These are phyloP conservation scores for Drosophila rubida DNA, from an alignment of 2,888 invertebrate species.

Conservation along the genomic window DNA sequence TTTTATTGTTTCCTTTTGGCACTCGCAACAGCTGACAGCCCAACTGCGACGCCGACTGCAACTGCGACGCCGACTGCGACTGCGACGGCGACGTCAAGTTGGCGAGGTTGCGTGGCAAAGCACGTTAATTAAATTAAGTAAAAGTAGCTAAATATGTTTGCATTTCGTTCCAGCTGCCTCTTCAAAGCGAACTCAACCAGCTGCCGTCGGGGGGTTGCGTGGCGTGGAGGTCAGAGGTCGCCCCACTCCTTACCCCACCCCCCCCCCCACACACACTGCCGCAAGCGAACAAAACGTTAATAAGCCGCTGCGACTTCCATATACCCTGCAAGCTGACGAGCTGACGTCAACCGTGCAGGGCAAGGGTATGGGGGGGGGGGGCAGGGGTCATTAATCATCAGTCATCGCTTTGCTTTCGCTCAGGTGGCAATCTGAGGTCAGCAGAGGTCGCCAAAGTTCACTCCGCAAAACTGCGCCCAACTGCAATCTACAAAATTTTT, in stretches of 20 bases:
- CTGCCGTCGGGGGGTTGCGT: not conserved
- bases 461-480: too few species aligned
- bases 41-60: not conserved
- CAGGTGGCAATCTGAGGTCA: slow-evolving; percentile 1
- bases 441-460: not conserved
- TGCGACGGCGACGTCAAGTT: slow-evolving; percentile 22
- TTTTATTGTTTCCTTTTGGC: slow-evolving; percentile 76
- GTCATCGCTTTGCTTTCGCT: not conserved
- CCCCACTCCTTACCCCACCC: not conserved
- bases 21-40: slow-evolving; percentile 76
- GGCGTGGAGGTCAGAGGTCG: slow-evolving; percentile 1
- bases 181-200: slow-evolving; percentile 33
- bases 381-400: not conserved
- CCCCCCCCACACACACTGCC: too few species aligned
- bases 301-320: slow-evolving; percentile 32
- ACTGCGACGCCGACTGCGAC: not conserved
- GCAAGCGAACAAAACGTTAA: slow-evolving; percentile 42
- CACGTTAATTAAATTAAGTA: slow-evolving; percentile 79
- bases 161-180: slow-evolving; percentile 46
- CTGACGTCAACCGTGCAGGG: not conserved
- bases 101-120: slow-evolving; percentile 58
- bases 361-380: not conserved
- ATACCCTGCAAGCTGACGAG: slow-evolving; percentile 36
- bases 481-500: too few species aligned
- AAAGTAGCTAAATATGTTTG: slow-evolving; percentile 79